Conservation (phyloP, 2,888 invertebrate species). For the Gonocerus acuteangulatus region DNA sequence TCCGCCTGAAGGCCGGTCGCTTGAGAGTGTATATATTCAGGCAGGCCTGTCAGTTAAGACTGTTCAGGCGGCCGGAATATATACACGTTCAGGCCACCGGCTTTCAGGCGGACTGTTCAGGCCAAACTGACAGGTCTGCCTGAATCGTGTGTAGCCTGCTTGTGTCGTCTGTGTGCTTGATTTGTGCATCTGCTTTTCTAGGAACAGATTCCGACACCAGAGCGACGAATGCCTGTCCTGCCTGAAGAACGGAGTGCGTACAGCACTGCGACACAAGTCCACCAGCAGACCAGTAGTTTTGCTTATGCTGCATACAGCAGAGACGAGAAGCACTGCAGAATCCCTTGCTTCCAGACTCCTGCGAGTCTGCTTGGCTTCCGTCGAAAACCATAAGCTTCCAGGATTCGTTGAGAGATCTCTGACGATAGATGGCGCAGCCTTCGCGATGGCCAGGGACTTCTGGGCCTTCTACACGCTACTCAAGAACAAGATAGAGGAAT, state of each 20-base stretch:
- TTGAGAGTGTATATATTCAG: no score
- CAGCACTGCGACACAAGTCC: neutral
- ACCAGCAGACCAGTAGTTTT: neutral
- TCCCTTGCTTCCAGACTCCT: neutral
- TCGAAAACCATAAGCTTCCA: neutral
- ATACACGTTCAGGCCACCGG: no score
- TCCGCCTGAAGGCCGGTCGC: no score
- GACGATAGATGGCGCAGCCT: neutral
- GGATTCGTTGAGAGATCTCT: neutral
- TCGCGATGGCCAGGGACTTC: neutral
- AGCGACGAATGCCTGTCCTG: neutral
- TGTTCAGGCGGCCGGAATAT: no score
- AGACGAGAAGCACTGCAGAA: neutral
- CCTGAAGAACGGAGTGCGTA: constrained; percentile 3
- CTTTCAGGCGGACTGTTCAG: no score
- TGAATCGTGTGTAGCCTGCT: no score
- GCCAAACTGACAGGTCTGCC: no score
- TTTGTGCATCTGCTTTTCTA: neutral
- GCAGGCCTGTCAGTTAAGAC: no score
- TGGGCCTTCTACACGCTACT: constrained; percentile 10
- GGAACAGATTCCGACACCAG: neutral
- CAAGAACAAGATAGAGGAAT: neutral
- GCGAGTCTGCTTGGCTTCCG: neutral
- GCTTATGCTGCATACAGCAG: neutral
- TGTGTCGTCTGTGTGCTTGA: no score